phyloP scores from a whole-genome alignment of 2,888 invertebrate genomes.

The Pelosia muscerda region DNA sequence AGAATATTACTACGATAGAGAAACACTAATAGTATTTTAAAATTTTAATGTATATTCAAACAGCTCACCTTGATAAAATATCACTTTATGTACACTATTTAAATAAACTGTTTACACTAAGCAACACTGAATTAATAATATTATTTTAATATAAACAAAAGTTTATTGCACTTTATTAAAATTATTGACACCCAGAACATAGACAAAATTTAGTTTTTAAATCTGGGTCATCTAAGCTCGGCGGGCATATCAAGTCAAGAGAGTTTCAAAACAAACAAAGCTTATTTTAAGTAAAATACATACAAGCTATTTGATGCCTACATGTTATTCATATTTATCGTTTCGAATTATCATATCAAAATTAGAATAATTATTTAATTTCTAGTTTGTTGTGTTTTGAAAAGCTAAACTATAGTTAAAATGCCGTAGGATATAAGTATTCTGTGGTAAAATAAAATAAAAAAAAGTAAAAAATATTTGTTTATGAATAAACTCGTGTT shows the following conservation, averaged over 20 bases:
- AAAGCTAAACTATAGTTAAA: background rate
- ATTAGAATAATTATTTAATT: no score
- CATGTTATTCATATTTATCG: background rate
- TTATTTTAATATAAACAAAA: slow-evolving; percentile 39
- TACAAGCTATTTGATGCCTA: background rate
- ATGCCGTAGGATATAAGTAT: no score
- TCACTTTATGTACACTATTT: slow-evolving; percentile 28
- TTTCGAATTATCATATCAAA: no score
- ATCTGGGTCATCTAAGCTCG: slow-evolving; percentile 32
- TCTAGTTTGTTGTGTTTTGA: background rate
- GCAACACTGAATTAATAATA: slow-evolving; percentile 34
- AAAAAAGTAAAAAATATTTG: slow-evolving; percentile 4
- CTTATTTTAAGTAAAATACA: background rate
- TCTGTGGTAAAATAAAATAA: no score
- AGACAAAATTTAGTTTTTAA: slow-evolving; percentile 55
- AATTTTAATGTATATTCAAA: background rate
- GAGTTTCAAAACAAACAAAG: slow-evolving; percentile 1
- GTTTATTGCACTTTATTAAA: slow-evolving; percentile 48
- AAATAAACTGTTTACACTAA: slow-evolving; percentile 15
- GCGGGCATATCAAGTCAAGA: slow-evolving; percentile 10
- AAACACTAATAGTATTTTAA: slow-evolving; percentile 26
- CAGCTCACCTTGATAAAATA: slow-evolving; percentile 38
- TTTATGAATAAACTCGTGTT: background rate
- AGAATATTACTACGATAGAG: slow-evolving; percentile 33
- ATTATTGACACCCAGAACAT: slow-evolving; percentile 70